Conservation (phyloP, 2,797 vertebrate genomes). For the Eurystomus glaucurus region DNA sequence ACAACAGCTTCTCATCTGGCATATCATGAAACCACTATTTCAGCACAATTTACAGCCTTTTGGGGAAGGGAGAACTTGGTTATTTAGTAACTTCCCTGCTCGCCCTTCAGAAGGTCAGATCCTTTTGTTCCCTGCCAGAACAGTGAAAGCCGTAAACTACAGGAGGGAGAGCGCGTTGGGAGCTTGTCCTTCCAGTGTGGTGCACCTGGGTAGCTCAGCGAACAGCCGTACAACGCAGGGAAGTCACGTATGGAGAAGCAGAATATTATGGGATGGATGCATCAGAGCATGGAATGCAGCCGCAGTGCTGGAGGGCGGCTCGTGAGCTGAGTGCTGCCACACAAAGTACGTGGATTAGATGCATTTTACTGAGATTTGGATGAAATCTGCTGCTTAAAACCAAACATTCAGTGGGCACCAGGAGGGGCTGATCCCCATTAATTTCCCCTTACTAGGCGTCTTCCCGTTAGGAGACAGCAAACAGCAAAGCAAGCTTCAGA, state of each 20-base stretch:
- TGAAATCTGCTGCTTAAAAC: background rate
- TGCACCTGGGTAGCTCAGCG: conserved; percentile 8
- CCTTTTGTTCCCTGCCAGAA: conserved; percentile 68
- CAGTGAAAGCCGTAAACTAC: conserved; percentile 55
- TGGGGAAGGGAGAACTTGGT: conserved; percentile 72
- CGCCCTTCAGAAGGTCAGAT: conserved; percentile 70
- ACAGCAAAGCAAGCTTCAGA: background rate
- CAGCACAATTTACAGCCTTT: conserved; percentile 80
- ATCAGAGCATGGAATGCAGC: background rate
- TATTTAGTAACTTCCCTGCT: conserved; percentile 77
- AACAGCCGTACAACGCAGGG: background rate
- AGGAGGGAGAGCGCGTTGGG: background rate
- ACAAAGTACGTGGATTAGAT: background rate
- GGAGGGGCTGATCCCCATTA: background rate
- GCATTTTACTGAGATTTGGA: background rate
- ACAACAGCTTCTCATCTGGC: conserved; percentile 73
- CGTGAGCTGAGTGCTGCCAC: fast-evolving
- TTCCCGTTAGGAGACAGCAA: background rate
- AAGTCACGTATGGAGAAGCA: background rate
- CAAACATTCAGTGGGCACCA: background rate
- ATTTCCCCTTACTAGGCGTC: background rate
- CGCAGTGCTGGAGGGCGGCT: background rate
- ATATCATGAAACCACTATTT: conserved; percentile 71
- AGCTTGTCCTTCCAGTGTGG: background rate
- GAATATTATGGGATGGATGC: background rate